A percentile compares a stretch with the other conserved stretches of the same genome.
Evolutionary conservation across 2,888 invertebrate species (phyloP).

Genomic region (Sphaerophoria rueppellii): DNA sequence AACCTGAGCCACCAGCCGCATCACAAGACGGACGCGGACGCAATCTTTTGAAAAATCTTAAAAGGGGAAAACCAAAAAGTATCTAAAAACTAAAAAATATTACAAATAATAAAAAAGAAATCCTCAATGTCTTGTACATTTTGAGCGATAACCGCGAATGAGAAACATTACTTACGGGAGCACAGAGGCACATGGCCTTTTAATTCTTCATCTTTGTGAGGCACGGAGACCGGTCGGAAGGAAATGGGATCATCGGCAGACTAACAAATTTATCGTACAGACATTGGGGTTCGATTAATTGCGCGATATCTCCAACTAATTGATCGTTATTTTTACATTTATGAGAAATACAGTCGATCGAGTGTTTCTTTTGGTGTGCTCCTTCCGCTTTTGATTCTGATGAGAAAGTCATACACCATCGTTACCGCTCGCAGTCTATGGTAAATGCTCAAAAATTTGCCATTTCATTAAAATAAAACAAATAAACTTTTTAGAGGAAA

Average conservation of each 20-base stretch:
- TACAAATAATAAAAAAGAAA: slow-evolving; percentile 16
- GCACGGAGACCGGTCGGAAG: no score
- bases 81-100: slow-evolving; percentile 55
- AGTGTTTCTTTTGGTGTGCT: slow-evolving; percentile 2
- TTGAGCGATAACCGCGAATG: slow-evolving; percentile 55
- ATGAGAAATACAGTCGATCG: slow-evolving; percentile 20
- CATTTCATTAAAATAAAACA: slow-evolving; percentile 21
- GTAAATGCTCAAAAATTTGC: slow-evolving; percentile 52
- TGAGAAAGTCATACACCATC: slow-evolving; percentile 47
- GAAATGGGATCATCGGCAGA: slow-evolving; percentile 69
- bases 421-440: slow-evolving; percentile 48
- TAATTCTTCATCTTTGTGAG: slow-evolving; percentile 20
- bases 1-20: slow-evolving; percentile 51
- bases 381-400: slow-evolving; percentile 20
- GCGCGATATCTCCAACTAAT: slow-evolving; percentile 74
- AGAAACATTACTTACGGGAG: slow-evolving; percentile 29
- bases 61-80: slow-evolving; percentile 60
- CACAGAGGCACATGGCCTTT: slow-evolving; percentile 65
- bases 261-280: slow-evolving; percentile 61
- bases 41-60: slow-evolving; percentile 23
- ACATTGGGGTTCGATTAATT: slow-evolving; percentile 67
- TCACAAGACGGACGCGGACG: neutral
- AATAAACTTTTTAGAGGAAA: slow-evolving; percentile 5
- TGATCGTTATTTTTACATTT: slow-evolving; percentile 73
- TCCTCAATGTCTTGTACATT: slow-evolving; percentile 52